phyloP scores from a whole-genome alignment of 2,888 invertebrate genomes.

The Halictus quadricinctus region DNA sequence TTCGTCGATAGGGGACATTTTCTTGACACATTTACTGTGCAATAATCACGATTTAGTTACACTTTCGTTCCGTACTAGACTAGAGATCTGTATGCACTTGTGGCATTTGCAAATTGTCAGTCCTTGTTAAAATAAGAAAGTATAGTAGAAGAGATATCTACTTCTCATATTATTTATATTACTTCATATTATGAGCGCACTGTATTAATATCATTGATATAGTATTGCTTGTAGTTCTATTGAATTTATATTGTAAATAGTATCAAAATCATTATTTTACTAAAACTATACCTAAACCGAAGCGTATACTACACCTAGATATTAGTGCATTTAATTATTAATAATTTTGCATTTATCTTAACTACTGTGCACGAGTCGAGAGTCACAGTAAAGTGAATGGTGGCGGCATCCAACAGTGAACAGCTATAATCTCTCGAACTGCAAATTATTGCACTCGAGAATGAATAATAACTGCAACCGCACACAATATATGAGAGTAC shows the following conservation, averaged over 20 bases:
- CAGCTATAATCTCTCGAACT: background rate
- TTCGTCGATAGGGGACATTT: constrained; percentile 16
- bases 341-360: background rate
- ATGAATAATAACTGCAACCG: no score
- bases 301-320: background rate
- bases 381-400: background rate
- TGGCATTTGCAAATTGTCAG: background rate
- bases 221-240: no score
- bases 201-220: no score
- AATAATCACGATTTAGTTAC: constrained; percentile 19
- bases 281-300: background rate
- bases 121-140: background rate
- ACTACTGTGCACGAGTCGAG: background rate
- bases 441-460: background rate
- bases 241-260: background rate
- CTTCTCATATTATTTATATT: no score
- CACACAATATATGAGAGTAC: no score
- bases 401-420: constrained; percentile 2
- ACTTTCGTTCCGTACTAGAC: background rate
- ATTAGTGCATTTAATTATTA: background rate
- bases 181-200: background rate
- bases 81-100: background rate
- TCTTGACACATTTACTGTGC: constrained; percentile 10
- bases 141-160: background rate
- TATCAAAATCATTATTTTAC: background rate